Conservation (phyloP, 2,888 invertebrate species). For the Cheilosia grossa region DNA sequence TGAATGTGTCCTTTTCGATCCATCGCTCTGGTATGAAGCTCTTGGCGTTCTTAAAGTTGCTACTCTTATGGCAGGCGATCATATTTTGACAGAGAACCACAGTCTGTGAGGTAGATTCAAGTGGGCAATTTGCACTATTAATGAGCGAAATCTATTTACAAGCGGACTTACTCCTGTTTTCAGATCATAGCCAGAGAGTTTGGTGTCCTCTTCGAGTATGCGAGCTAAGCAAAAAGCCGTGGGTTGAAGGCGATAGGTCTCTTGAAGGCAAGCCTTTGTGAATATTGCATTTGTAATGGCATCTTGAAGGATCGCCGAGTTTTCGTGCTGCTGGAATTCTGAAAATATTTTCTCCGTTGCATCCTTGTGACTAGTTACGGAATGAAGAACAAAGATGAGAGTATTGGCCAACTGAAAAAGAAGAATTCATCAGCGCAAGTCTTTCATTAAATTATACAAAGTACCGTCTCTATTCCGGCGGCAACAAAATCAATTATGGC, state of each 20-base stretch:
- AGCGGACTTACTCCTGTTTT: conserved; percentile 87
- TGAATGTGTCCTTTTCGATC: conserved; percentile 84
- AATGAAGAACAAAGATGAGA: conserved; percentile 89
- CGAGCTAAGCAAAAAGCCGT: conserved; percentile 92
- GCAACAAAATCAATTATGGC: conserved; percentile 94
- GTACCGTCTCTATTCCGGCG: conserved; percentile 93
- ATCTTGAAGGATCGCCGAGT: conserved; percentile 85
- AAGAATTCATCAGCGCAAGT: conserved; percentile 1
- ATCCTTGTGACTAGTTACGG: conserved; percentile 88
- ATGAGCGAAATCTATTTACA: not conserved
- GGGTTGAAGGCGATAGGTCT: conserved; percentile 87
- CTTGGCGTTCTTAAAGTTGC: conserved; percentile 89
- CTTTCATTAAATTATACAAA: conserved; percentile 22
- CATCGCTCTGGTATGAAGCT: conserved; percentile 91
- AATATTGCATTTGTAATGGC: conserved; percentile 88
- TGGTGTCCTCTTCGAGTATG: conserved; percentile 89
- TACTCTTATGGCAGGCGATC: conserved; percentile 90
- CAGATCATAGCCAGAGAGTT: conserved; percentile 88
- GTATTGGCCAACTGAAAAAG: conserved; percentile 90
- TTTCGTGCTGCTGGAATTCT: conserved; percentile 85
- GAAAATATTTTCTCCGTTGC: conserved; percentile 87
- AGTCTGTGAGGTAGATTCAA: conserved; percentile 84
- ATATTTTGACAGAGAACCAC: conserved; percentile 92
- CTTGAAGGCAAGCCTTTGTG: conserved; percentile 90
- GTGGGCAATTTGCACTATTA: not conserved